Percentiles rank a stretch among this genome's conserved stretches.
These are phyloP conservation scores for Clarias magur DNA, from an alignment of 2,113 vertebrate genomes.

Conservation along the genomic window DNA sequence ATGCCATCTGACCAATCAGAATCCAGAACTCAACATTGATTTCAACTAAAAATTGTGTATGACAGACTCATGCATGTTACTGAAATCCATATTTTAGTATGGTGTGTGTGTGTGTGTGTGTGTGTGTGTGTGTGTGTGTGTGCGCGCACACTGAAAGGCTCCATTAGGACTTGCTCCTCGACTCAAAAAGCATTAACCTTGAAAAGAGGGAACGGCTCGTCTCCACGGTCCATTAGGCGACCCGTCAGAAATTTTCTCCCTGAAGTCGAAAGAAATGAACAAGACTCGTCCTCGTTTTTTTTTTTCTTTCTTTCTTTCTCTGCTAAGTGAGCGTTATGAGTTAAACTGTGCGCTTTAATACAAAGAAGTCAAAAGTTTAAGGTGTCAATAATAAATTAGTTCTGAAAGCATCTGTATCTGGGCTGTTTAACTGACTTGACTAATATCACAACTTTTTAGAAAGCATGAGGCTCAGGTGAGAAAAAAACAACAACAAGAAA, in stretches of 20 bases:
- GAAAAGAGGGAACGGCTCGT: constrained; percentile 44
- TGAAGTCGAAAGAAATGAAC: constrained; percentile 25
- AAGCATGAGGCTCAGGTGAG: neutral
- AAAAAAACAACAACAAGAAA: neutral
- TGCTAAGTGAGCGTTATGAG: neutral
- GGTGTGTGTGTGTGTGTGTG: constrained; percentile 17
- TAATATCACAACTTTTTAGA: neutral
- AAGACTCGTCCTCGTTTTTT: neutral
- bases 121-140: constrained; percentile 31
- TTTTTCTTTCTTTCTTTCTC: neutral
- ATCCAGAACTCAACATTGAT: neutral
- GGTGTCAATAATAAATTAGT: neutral
- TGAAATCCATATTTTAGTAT: neutral
- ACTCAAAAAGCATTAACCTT: constrained; percentile 55
- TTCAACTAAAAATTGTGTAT: neutral
- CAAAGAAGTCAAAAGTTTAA: neutral
- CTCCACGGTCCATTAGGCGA: constrained; percentile 53
- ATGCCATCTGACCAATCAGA: neutral
- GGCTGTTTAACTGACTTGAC: neutral
- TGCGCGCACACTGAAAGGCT: constrained; percentile 16
- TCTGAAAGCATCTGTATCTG: neutral
- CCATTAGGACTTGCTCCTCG: constrained; percentile 9
- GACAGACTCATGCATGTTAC: neutral
- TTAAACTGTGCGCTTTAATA: neutral
- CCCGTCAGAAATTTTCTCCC: constrained; percentile 47